A percentile compares a stretch with the other conserved stretches of the same genome.
These are phyloP conservation scores for Adrianichthys oophorus DNA, from an alignment of 2,797 vertebrate genomes.

Conservation along the genomic window DNA sequence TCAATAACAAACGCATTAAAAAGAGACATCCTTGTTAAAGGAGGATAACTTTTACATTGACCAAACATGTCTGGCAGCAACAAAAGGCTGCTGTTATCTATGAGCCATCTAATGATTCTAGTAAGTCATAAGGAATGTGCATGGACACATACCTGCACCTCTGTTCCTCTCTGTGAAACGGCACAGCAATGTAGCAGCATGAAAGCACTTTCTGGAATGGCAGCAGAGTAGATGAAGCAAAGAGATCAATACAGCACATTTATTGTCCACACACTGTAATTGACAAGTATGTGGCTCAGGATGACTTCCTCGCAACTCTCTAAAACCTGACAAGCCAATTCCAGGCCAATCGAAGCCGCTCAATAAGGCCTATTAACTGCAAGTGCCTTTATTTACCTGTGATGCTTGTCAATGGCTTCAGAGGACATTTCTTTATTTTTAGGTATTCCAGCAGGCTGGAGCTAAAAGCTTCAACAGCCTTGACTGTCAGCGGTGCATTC, in stretches of 20 bases:
- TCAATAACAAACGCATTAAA: too few species aligned
- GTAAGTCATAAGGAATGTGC: too few species aligned
- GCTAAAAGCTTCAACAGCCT: conserved; percentile 12
- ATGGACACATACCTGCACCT: not conserved
- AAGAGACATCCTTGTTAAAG: conserved; percentile 1
- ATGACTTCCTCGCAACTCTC: conserved; percentile 47
- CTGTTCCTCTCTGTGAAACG: not conserved
- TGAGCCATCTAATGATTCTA: too few species aligned
- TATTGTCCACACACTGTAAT: conserved; percentile 65
- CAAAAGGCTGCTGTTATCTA: conserved; percentile 6
- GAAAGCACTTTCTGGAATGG: conserved; percentile 58
- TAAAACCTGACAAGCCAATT: conserved; percentile 50
- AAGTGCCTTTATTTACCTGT: conserved; percentile 48
- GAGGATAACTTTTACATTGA: not conserved
- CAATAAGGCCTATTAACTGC: conserved; percentile 56
- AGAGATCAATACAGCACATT: conserved; percentile 70
- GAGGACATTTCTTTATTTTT: conserved; percentile 32
- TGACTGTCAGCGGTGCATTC: conserved; percentile 6
- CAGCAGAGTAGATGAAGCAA: conserved; percentile 60
- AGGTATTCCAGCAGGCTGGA: conserved; percentile 8
- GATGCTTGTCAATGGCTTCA: conserved; percentile 1
- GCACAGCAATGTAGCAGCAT: not conserved
- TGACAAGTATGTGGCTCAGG: conserved; percentile 62
- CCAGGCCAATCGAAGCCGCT: conserved; percentile 51
- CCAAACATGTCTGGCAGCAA: too few species aligned